A percentile compares a stretch with the other conserved stretches of the same genome.
Evolutionary conservation across 92 coral and sea anemone species (phyloP).

Genomic region (Pocillopora meandrina): DNA sequence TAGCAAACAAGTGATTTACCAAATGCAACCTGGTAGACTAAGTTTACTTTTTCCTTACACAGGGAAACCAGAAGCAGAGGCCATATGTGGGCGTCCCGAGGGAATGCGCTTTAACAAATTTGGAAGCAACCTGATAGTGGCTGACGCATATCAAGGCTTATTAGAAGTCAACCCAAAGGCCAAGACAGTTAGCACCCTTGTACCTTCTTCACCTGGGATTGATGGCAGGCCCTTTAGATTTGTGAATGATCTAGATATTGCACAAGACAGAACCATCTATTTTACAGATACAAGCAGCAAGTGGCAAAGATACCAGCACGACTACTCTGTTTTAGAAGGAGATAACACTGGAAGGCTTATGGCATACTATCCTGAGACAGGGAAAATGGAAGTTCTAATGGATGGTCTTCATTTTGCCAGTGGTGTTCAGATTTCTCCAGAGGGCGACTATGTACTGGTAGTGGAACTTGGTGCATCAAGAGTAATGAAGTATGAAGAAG

Average conservation of each 20-base stretch:
- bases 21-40: too few species aligned
- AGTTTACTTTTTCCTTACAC: neutral
- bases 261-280: constrained; percentile 83
- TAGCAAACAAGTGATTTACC: too few species aligned
- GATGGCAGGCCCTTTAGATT: constrained; percentile 71
- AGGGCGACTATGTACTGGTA: constrained; percentile 79
- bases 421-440: constrained; percentile 86
- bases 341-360: constrained; percentile 74
- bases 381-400: constrained; percentile 76
- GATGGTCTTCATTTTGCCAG: constrained; percentile 78
- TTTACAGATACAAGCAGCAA: constrained; percentile 83
- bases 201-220: constrained; percentile 73
- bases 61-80: constrained; percentile 70
- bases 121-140: constrained; percentile 80
- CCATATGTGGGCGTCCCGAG: constrained; percentile 81
- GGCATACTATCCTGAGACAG: constrained; percentile 80
- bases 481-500: constrained; percentile 61
- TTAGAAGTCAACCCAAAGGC: constrained; percentile 73
- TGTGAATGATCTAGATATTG: constrained; percentile 82
- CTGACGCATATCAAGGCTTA: constrained; percentile 82
- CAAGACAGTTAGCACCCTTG: constrained; percentile 72
- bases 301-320: constrained; percentile 67
- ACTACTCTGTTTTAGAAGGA: constrained; percentile 57
- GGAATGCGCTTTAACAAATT: constrained; percentile 91
- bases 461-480: constrained; percentile 59